phyloP scores from a whole-genome alignment of 2,113 vertebrate genomes.

The Ptychochromis oligacanthus region DNA sequence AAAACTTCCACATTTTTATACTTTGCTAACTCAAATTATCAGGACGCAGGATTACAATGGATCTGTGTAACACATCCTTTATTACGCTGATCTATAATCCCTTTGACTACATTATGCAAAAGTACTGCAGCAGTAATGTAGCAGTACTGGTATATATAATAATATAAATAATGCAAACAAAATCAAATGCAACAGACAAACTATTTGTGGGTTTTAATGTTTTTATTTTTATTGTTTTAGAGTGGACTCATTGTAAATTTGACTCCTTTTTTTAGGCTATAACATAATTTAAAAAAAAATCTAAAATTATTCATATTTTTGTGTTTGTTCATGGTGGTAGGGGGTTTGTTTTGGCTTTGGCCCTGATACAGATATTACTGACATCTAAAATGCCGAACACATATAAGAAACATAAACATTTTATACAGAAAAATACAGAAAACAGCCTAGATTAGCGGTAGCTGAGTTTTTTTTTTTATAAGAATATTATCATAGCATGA shows the following conservation, averaged over 20 bases:
- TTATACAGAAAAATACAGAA: background rate
- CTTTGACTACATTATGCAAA: background rate
- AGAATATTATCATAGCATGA: accelerated
- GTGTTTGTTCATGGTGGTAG: accelerated
- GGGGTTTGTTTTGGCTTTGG: background rate
- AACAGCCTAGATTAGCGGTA: too few relatives aligned
- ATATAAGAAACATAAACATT: background rate
- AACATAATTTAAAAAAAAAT: background rate
- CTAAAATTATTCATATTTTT: background rate
- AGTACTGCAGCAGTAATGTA: background rate
- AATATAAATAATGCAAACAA: background rate
- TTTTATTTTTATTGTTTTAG: background rate
- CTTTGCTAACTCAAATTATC: background rate
- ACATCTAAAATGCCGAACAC: too few relatives aligned
- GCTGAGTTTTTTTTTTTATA: background rate
- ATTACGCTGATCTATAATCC: accelerated
- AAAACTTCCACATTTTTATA: background rate
- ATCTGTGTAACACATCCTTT: accelerated
- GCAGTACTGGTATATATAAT: accelerated
- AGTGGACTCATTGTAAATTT: background rate
- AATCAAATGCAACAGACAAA: background rate
- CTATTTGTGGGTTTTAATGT: background rate
- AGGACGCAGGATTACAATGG: accelerated
- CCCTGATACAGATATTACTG: background rate
- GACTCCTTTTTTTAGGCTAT: background rate